Evolutionary conservation across 2,888 invertebrate species (phyloP).

Genomic region (Apodemia mormo): DNA sequence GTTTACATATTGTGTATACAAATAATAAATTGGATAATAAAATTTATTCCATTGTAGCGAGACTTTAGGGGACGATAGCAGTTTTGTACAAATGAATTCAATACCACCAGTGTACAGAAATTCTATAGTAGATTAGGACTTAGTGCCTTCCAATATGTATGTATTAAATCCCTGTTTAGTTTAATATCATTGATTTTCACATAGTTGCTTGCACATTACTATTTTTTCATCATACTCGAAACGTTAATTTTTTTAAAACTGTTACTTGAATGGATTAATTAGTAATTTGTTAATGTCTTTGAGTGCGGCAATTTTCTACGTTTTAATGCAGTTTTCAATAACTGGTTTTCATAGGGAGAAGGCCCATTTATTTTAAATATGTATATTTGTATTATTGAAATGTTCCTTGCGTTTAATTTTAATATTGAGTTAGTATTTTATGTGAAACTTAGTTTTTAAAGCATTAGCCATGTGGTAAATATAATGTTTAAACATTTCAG

Average conservation of each 20-base stretch:
- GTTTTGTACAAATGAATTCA: constrained; percentile 35
- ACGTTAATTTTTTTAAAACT: no score
- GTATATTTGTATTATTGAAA: constrained; percentile 31
- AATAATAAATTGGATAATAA: not conserved
- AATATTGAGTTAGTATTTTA: constrained; percentile 47
- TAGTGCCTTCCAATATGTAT: constrained; percentile 75
- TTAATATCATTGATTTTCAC: constrained; percentile 17
- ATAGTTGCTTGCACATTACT: constrained; percentile 31
- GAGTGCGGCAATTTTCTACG: not conserved
- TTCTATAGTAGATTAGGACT: constrained; percentile 72
- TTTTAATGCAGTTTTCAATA: not conserved
- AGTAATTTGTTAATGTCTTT: no score
- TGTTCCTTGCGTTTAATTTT: constrained; percentile 51
- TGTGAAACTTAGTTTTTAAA: constrained; percentile 46
- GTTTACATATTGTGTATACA: not conserved
- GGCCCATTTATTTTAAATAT: constrained; percentile 8
- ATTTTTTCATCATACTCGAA: not conserved
- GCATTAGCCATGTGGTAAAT: constrained; percentile 66
- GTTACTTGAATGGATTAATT: no score
- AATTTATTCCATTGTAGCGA: not conserved
- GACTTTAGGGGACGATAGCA: constrained; percentile 18
- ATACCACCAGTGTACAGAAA: constrained; percentile 65
- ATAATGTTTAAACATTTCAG: constrained; percentile 69
- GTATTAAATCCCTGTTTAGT: constrained; percentile 45
- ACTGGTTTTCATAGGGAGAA: not conserved